Evolutionary conservation across 2,113 vertebrate genomes (phyloP).

Genomic region (Xyliphius kryptos): DNA sequence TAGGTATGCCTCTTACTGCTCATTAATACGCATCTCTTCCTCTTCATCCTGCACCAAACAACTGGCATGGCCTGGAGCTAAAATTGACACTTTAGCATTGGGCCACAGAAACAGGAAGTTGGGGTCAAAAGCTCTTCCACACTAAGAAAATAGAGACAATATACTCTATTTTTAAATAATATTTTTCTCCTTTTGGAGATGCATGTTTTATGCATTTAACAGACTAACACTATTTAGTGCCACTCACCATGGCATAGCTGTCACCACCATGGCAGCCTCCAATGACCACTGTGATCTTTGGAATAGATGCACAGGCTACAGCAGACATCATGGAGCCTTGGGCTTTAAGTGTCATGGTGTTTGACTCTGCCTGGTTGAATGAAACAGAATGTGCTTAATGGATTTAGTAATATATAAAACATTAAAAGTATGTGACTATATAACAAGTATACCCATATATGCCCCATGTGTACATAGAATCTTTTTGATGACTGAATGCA

Average conservation of each 20-base stretch:
- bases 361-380: constrained; percentile 70
- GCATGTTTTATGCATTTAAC: too few species aligned
- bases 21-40: constrained; percentile 41
- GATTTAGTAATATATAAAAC: too few species aligned
- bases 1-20: constrained; percentile 37
- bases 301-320: constrained; percentile 72
- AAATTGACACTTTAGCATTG: constrained; percentile 72
- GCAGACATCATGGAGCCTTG: constrained; percentile 80
- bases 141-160: constrained; percentile 57
- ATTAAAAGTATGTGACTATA: too few species aligned
- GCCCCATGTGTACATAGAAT: too few species aligned
- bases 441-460: too few species aligned
- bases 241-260: constrained; percentile 73
- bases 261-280: constrained; percentile 75
- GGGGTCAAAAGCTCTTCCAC: constrained; percentile 75
- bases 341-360: constrained; percentile 70
- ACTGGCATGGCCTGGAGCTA: constrained; percentile 54
- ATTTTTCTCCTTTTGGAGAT: too few species aligned
- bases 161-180: too few species aligned
- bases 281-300: constrained; percentile 77
- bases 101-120: constrained; percentile 84
- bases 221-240: too few species aligned
- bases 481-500: too few species aligned
- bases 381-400: too few species aligned
- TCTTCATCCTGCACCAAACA: constrained; percentile 45